Conservation (phyloP, 2,113 vertebrate genomes). For the Sander lucioperca region DNA sequence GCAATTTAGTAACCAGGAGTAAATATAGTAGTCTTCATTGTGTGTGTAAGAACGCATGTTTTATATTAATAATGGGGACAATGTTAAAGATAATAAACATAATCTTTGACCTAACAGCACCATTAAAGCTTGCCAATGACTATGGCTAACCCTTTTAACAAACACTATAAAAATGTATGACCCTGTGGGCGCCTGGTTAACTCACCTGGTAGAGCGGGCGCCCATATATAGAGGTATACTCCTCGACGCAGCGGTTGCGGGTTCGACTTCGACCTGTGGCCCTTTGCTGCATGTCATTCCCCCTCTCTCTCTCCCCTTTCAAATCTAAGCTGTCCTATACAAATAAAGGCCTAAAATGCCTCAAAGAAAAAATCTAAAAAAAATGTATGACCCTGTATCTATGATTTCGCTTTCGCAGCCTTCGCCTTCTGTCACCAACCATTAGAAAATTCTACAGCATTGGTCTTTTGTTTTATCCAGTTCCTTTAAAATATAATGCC, state of each 20-base stretch:
- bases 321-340: too few relatives aligned
- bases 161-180: constrained; percentile 20
- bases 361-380: too few relatives aligned
- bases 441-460: neutral
- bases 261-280: too few relatives aligned
- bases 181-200: too few relatives aligned
- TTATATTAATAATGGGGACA: neutral
- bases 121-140: neutral
- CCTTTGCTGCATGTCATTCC: too few relatives aligned
- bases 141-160: constrained; percentile 2
- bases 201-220: too few relatives aligned
- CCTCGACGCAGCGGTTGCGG: too few relatives aligned
- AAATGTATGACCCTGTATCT: constrained; percentile 3
- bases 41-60: neutral
- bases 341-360: too few relatives aligned
- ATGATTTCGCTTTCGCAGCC: neutral
- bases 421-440: neutral
- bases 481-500: neutral
- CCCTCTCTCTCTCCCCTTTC: too few relatives aligned
- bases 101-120: neutral
- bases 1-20: neutral
- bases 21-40: neutral
- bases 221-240: too few relatives aligned
- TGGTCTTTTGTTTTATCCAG: neutral
- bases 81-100: neutral